phyloP scores from a whole-genome alignment of 2,113 vertebrate species.

The Lathamus discolor region DNA sequence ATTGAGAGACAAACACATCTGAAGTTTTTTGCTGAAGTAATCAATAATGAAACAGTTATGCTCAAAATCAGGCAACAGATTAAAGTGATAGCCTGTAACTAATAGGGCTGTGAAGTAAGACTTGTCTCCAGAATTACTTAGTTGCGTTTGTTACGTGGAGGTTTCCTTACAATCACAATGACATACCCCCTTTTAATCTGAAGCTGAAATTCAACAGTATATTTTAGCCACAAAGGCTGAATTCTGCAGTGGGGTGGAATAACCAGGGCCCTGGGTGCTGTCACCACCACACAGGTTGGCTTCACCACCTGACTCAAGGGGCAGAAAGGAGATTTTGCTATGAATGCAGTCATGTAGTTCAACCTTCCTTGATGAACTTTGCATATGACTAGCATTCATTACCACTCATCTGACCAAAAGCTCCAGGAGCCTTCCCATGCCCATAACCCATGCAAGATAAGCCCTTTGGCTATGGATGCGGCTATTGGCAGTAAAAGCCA shows the following conservation, averaged over 20 bases:
- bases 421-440: neutral
- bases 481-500: neutral
- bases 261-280: neutral
- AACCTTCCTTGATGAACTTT: neutral
- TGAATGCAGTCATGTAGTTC: neutral
- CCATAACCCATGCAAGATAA: neutral
- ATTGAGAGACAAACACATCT: neutral
- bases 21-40: neutral
- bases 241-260: neutral
- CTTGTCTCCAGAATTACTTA: neutral
- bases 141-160: neutral
- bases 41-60: neutral
- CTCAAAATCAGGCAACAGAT: neutral
- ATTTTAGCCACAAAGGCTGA: neutral
- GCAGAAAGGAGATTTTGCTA: neutral
- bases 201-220: neutral
- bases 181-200: neutral
- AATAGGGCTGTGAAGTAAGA: neutral
- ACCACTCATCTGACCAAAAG: neutral
- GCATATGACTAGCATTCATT: neutral
- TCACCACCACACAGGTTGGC: rapidly evolving
- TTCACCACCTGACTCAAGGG: neutral
- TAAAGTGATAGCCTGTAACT: neutral
- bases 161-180: neutral
- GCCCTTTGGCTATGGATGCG: rapidly evolving